These are phyloP conservation scores for Chrysomela aeneicollis DNA, from an alignment of 2,888 invertebrate genomes.

Conservation along the genomic window DNA sequence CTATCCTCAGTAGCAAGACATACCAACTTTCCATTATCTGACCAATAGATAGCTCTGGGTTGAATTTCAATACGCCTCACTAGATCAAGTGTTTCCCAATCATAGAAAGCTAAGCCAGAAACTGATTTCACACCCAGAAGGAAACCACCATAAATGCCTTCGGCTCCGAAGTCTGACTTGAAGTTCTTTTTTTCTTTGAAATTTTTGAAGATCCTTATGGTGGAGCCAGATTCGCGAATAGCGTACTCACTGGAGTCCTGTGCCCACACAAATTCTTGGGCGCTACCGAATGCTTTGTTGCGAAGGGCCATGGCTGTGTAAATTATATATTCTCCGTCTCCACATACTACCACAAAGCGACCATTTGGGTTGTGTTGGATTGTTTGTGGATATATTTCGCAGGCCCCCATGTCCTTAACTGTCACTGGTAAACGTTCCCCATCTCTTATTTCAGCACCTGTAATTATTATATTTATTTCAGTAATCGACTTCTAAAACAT, in stretches of 20 bases:
- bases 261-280: slow-evolving; percentile 99
- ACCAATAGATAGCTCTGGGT: slow-evolving; percentile 94
- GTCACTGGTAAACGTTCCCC: slow-evolving; percentile 93
- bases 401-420: slow-evolving; percentile 98
- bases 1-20: slow-evolving; percentile 95
- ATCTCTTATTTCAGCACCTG: slow-evolving; percentile 77
- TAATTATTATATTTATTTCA: not conserved
- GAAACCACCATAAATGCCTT: slow-evolving; percentile 69
- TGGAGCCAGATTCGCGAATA: slow-evolving; percentile 83
- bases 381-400: slow-evolving; percentile 98
- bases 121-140: slow-evolving; percentile 81
- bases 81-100: slow-evolving; percentile 94
- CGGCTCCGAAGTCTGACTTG: slow-evolving; percentile 96
- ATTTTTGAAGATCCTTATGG: slow-evolving; percentile 95
- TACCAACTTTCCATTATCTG: slow-evolving; percentile 92
- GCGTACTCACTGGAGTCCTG: slow-evolving; percentile 94
- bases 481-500: too few relatives aligned
- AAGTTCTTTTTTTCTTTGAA: slow-evolving; percentile 97
- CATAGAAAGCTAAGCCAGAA: slow-evolving; percentile 93
- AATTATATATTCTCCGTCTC: slow-evolving; percentile 99
- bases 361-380: slow-evolving; percentile 99
- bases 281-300: slow-evolving; percentile 98
- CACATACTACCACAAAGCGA: slow-evolving; percentile 92
- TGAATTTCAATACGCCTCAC: slow-evolving; percentile 96
- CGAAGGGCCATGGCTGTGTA: slow-evolving; percentile 99